These are phyloP conservation scores for Tachysurus fulvidraco DNA, from an alignment of 2,113 vertebrate species.

Conservation along the genomic window DNA sequence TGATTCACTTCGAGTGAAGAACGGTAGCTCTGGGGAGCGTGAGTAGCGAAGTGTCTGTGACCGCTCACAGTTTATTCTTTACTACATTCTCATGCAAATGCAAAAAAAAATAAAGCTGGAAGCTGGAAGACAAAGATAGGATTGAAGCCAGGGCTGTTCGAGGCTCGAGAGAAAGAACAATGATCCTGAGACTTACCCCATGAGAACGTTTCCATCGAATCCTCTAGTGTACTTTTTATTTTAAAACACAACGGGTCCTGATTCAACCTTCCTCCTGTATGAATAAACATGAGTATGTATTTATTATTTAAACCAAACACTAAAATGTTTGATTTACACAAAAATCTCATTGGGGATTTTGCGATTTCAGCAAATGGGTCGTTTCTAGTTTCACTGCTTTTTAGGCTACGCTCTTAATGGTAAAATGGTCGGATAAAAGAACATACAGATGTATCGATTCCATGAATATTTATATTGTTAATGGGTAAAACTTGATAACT, in stretches of 20 bases:
- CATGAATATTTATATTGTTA: background rate
- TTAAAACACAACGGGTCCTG: background rate
- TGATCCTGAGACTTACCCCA: constrained; percentile 24
- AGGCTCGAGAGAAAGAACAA: constrained; percentile 21
- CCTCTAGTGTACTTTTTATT: constrained; percentile 39
- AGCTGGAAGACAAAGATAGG: constrained; percentile 46
- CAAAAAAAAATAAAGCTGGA: background rate
- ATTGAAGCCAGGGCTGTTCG: constrained; percentile 45
- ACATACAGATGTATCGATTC: too few relatives aligned
- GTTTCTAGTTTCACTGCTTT: too few relatives aligned
- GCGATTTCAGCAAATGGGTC: too few relatives aligned
- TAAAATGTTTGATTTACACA: too few relatives aligned
- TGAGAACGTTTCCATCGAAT: constrained; percentile 25
- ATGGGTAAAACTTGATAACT: background rate
- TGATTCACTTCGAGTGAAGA: constrained; percentile 17
- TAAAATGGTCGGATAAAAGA: too few relatives aligned
- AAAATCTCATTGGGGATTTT: too few relatives aligned
- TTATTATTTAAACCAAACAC: too few relatives aligned
- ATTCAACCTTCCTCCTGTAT: constrained; percentile 12
- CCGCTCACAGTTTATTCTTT: constrained; percentile 17
- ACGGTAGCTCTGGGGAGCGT: constrained; percentile 19
- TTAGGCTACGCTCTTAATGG: too few relatives aligned
- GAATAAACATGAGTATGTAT: too few relatives aligned
- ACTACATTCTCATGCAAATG: constrained; percentile 30
- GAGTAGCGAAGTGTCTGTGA: constrained; percentile 28